Conservation (phyloP, 2,113 vertebrate species). For the Choloepus hoffmanni region DNA sequence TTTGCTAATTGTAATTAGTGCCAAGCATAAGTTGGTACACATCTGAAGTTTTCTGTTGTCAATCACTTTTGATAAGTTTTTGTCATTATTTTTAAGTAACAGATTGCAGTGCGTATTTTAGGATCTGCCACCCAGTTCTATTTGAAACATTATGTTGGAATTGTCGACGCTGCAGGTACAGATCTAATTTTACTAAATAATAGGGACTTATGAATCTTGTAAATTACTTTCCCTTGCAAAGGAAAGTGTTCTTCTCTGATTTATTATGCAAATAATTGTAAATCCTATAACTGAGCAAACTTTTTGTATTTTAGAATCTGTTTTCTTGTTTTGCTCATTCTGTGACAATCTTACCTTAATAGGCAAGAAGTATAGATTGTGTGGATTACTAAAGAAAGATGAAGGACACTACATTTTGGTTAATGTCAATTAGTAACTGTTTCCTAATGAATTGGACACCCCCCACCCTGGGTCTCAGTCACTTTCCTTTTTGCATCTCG, state of each 20-base stretch:
- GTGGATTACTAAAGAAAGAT: slow-evolving; percentile 25
- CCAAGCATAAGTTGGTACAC: slow-evolving; percentile 59
- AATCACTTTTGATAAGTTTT: slow-evolving; percentile 60
- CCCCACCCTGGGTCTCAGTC: neutral
- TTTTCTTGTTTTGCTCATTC: slow-evolving; percentile 42
- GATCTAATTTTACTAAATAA: slow-evolving; percentile 73
- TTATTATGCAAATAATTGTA: slow-evolving; percentile 65
- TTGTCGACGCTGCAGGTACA: slow-evolving; percentile 70
- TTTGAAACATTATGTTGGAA: slow-evolving; percentile 69
- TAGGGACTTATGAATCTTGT: slow-evolving; percentile 52
- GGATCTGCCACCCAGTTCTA: slow-evolving; percentile 72
- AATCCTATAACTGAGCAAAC: slow-evolving; percentile 33
- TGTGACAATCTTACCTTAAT: slow-evolving; percentile 42
- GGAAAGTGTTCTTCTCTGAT: slow-evolving; percentile 45
- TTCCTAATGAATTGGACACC: slow-evolving; percentile 46
- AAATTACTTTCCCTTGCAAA: slow-evolving; percentile 55
- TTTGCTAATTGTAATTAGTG: slow-evolving; percentile 70
- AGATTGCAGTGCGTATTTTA: slow-evolving; percentile 77
- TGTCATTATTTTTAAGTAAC: slow-evolving; percentile 76
- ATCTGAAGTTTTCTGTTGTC: slow-evolving; percentile 66
- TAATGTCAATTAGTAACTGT: slow-evolving; percentile 33
- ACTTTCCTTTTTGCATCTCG: neutral
- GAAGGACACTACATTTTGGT: neutral
- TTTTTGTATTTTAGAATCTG: slow-evolving; percentile 45
- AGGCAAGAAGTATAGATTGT: neutral